Conservation (phyloP, 2,113 vertebrate species). For the Cyrtonyx montezumae region DNA sequence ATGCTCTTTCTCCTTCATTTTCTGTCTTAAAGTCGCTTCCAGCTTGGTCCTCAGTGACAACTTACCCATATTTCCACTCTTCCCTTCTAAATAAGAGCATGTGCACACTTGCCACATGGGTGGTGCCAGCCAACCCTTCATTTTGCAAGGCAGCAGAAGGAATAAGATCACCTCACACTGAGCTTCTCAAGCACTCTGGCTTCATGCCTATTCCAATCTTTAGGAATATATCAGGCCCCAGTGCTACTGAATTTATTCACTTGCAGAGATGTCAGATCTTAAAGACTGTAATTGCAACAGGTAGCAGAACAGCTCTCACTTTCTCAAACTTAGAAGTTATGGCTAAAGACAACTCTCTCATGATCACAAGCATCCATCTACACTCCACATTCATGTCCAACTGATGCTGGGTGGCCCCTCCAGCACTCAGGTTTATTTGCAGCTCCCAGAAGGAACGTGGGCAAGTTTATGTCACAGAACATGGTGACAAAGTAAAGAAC, state of each 20-base stretch:
- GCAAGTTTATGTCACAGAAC: background rate
- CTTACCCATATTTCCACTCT: background rate
- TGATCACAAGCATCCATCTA: background rate
- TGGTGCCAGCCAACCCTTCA: background rate
- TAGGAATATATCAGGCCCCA: background rate
- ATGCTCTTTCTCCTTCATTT: background rate
- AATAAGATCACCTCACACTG: background rate
- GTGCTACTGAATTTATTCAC: background rate
- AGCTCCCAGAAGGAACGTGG: background rate
- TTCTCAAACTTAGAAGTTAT: background rate
- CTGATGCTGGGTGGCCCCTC: background rate
- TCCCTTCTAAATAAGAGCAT: background rate
- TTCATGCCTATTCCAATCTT: background rate
- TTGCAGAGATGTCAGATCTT: background rate
- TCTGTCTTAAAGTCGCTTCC: background rate
- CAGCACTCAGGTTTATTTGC: background rate
- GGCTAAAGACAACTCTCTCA: background rate
- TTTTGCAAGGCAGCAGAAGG: background rate
- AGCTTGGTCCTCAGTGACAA: background rate
- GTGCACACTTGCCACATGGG: background rate
- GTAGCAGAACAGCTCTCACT: background rate
- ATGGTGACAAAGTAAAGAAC: background rate
- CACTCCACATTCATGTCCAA: background rate
- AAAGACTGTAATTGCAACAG: background rate
- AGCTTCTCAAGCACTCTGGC: background rate